Conservation (phyloP, 2,113 vertebrate genomes). For the Phainopepla nitens region DNA sequence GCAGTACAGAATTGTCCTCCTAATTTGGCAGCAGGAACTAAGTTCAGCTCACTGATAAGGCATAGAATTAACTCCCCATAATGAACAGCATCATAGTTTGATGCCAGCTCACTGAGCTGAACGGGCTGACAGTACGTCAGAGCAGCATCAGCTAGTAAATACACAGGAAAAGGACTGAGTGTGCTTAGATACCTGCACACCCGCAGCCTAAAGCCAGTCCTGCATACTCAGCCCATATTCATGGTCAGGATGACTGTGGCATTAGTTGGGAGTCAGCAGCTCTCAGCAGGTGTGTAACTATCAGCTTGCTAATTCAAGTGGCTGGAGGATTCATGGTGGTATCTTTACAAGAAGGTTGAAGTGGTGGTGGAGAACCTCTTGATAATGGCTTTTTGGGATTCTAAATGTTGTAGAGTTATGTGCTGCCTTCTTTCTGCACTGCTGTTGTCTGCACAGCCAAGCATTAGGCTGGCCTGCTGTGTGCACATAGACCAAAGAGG, state of each 20-base stretch:
- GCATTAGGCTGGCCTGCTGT: not conserved
- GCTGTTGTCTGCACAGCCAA: not conserved
- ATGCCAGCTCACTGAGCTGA: not conserved
- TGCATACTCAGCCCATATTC: not conserved
- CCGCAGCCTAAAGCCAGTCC: not conserved
- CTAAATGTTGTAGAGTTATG: not conserved
- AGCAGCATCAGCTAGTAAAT: not conserved
- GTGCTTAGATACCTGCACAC: not conserved
- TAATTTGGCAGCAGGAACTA: not conserved
- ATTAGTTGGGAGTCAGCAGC: not conserved
- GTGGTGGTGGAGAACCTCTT: not conserved
- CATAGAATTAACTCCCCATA: not conserved
- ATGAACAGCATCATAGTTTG: not conserved
- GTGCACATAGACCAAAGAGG: not conserved
- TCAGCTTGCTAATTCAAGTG: not conserved
- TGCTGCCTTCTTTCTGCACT: not conserved
- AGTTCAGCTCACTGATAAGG: not conserved
- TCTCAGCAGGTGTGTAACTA: not conserved
- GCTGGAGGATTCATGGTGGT: not conserved
- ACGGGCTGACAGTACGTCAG: accelerated
- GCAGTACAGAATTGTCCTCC: not conserved
- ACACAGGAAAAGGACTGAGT: not conserved
- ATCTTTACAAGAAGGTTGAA: not conserved
- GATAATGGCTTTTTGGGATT: not conserved
- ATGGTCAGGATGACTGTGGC: not conserved